Base-by-base conservation (phyloP, 92 coral and sea anemone species). In the Phenganax subtilis region DNA sequence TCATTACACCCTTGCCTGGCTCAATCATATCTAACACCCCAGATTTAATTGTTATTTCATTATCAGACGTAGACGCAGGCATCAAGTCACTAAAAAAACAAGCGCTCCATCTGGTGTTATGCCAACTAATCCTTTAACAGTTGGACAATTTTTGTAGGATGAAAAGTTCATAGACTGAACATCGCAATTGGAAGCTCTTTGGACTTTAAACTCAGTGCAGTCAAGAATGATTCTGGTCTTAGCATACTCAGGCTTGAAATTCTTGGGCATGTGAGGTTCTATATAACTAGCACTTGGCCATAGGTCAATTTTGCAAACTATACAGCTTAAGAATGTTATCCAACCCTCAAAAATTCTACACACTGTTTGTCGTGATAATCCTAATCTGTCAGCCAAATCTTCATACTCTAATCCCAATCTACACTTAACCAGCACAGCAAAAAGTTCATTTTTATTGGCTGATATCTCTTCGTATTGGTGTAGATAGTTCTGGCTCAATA, bases 91-190 rank as follows among this genome's bases (percentile, higher is more conserved):
- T 51, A 44, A 78, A 77, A 47, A 78, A 78, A 63, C 83, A 79
- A 0, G 74, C 73, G 63, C 63, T 17, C 10, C 61, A 51, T 79
- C 74, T 63, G 83, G 73, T 9, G 83, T 79, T 5, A 79, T 79
- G 9, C 74, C 83, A 62, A 79, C 63, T 65, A 79, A 79, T 29
- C 74, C 83, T 51, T 79, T 79, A 0, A 79, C 83, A 44, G 74
- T 79, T 1, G 74, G 74, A 79, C 73, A 79, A 25, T 79, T 79
- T 57, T 64, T 64, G 25, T 79, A 79, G 3, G 74, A 79, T 44
- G 83, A 79, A 37, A 79, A 79, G 74, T 79, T 77, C 81, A 77
- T 77, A 25, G 81, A 77, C n/a, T 77, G 71, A 28, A 77, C 71
- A 60, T 77, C 81, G 29, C 81, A 77, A 47, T 77, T 12, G 12